phyloP scores from a whole-genome alignment of 2,888 invertebrate species.

The Autographa pulchrina region DNA sequence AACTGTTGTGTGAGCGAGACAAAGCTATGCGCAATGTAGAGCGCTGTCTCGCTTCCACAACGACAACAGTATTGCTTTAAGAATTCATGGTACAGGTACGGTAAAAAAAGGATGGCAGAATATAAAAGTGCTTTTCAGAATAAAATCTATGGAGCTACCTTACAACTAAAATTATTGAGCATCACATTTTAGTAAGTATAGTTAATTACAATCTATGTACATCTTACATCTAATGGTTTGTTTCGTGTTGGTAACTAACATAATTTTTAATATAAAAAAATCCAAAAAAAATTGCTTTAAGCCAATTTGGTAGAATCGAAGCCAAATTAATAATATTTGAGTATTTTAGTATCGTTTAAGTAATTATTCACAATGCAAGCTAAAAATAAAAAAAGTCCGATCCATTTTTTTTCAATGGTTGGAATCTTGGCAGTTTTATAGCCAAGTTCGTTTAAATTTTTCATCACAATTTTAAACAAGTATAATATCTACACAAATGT shows the following conservation, averaged over 20 bases:
- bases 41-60: too few species aligned
- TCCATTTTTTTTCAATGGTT: background rate
- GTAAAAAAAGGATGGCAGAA: background rate
- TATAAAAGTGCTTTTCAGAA: background rate
- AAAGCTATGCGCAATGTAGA: too few species aligned
- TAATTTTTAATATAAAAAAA: slow-evolving; percentile 10
- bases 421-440: background rate
- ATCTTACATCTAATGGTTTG: slow-evolving; percentile 60
- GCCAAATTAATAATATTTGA: background rate
- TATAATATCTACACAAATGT: background rate
- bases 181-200: slow-evolving; percentile 78
- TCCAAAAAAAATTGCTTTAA: background rate
- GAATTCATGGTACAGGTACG: too few species aligned
- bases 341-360: background rate
- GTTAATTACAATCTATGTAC: slow-evolving; percentile 62
- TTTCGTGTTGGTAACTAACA: slow-evolving; percentile 61
- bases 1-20: too few species aligned
- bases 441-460: background rate
- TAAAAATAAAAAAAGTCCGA: background rate
- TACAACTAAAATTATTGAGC: slow-evolving; percentile 76
- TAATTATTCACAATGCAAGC: slow-evolving; percentile 1
- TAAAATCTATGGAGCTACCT: slow-evolving; percentile 45
- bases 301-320: slow-evolving; percentile 3
- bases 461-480: background rate
- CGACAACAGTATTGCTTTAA: too few species aligned